These are phyloP conservation scores for Plectus sambesii DNA, from an alignment of 1,140 invertebrate genomes.

Conservation along the genomic window DNA sequence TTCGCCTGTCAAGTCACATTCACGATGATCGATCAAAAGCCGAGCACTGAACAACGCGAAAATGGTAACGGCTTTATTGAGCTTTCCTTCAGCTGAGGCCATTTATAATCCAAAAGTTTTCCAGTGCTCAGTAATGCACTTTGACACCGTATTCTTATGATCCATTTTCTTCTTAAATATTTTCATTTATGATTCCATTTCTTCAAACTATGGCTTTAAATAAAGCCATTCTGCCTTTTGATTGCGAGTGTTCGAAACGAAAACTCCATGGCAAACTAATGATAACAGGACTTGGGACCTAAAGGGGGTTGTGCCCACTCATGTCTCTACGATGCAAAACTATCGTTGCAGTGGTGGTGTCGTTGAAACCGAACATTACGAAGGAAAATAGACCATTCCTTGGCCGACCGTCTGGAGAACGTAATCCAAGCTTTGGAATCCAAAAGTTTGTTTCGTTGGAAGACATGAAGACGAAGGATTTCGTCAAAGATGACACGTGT, in stretches of 20 bases:
- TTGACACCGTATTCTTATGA: no score
- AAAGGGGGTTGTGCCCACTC: no score
- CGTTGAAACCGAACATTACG: background rate
- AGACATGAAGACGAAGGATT: background rate
- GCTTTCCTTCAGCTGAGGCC: no score
- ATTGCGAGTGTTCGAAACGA: no score
- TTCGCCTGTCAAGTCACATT: constrained; percentile 10
- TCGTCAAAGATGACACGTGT: background rate
- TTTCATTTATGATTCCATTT: no score
- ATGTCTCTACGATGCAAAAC: background rate
- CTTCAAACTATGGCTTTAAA: no score
- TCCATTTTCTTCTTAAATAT: no score
- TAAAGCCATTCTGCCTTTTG: no score
- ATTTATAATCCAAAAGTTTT: no score
- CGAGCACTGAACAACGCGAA: background rate
- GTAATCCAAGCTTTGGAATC: constrained; percentile 6
- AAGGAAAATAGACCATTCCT: constrained; percentile 4
- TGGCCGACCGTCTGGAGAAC: background rate
- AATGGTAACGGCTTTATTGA: background rate
- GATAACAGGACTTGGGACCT: no score
- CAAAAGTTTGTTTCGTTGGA: background rate
- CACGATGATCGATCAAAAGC: constrained; percentile 5
- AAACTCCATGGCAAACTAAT: no score
- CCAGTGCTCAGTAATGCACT: no score
- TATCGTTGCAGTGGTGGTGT: constrained; percentile 3